Percentiles rank a stretch among this genome's conserved stretches.
Conservation (phyloP, 2,797 vertebrate genomes). For the Acanthopagrus latus region DNA sequence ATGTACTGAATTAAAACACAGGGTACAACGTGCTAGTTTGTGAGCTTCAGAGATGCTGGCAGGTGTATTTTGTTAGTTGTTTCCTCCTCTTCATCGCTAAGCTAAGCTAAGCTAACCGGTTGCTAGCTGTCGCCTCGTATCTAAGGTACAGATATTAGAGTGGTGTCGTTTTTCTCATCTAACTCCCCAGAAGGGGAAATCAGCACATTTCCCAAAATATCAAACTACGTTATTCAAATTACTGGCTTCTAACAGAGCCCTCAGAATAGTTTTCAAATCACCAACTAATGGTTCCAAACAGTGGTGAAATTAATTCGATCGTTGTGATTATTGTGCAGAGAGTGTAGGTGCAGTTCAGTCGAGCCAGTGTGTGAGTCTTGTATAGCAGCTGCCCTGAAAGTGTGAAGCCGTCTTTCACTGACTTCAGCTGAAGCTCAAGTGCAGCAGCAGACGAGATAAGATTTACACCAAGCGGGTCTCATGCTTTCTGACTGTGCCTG, state of each 20-base stretch:
- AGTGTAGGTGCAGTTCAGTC: not conserved
- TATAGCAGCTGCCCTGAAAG: slow-evolving; percentile 21
- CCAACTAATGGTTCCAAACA: not conserved
- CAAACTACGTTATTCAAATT: not conserved
- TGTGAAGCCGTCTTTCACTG: slow-evolving; percentile 47
- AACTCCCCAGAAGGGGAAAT: not conserved
- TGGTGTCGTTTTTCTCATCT: not conserved
- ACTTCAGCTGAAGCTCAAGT: slow-evolving; percentile 70
- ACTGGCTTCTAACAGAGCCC: not conserved
- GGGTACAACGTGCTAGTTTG: not conserved
- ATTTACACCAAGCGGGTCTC: slow-evolving; percentile 66
- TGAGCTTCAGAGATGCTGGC: not conserved
- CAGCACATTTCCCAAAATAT: not conserved
- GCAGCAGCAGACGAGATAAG: slow-evolving; percentile 73
- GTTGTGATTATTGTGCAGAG: not conserved
- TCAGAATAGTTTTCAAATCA: not conserved
- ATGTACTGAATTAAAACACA: not conserved
- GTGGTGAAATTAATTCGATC: not conserved
- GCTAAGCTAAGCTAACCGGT: not conserved
- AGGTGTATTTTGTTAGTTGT: not conserved
- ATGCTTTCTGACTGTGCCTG: slow-evolving; percentile 73
- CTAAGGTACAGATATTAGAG: not conserved
- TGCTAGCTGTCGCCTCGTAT: not conserved
- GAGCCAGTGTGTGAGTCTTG: slow-evolving; percentile 5
- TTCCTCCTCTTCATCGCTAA: not conserved